Conservation (phyloP, 2,113 vertebrate species). For the Neolamprologus kungweensis region DNA sequence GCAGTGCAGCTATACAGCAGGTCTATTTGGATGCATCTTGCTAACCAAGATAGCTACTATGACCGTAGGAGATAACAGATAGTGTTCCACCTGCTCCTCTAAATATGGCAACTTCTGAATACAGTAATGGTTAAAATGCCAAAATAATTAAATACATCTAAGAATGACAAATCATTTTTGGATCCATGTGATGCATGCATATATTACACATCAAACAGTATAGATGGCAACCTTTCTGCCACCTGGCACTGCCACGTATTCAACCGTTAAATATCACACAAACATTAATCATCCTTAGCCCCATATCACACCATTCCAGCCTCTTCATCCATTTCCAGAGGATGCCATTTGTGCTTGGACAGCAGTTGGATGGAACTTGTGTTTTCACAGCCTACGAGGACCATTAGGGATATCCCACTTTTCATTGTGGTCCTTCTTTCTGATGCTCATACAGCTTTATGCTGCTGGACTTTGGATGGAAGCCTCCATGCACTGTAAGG, state of each 20-base stretch:
- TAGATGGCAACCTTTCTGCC: not conserved
- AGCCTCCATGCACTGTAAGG: not conserved
- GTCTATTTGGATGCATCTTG: not conserved
- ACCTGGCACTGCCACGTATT: not conserved
- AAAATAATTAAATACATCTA: not conserved
- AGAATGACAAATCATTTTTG: not conserved
- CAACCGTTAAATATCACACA: not conserved
- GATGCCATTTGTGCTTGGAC: not conserved
- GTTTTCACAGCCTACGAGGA: not conserved
- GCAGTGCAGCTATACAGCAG: not conserved
- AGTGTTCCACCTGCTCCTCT: not conserved
- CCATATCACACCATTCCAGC: not conserved
- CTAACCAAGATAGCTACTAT: not conserved
- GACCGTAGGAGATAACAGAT: not conserved
- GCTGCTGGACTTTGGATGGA: not conserved
- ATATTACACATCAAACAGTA: not conserved
- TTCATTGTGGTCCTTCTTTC: not conserved
- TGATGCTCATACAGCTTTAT: not conserved
- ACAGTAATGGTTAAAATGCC: not conserved
- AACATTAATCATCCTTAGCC: not conserved
- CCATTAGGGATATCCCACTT: not conserved
- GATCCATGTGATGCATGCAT: not conserved
- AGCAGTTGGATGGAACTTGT: not conserved
- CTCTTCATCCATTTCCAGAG: not conserved
- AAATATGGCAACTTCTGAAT: not conserved